Conservation (phyloP, 2,888 invertebrate species). For the Rhabditoides inermis region DNA sequence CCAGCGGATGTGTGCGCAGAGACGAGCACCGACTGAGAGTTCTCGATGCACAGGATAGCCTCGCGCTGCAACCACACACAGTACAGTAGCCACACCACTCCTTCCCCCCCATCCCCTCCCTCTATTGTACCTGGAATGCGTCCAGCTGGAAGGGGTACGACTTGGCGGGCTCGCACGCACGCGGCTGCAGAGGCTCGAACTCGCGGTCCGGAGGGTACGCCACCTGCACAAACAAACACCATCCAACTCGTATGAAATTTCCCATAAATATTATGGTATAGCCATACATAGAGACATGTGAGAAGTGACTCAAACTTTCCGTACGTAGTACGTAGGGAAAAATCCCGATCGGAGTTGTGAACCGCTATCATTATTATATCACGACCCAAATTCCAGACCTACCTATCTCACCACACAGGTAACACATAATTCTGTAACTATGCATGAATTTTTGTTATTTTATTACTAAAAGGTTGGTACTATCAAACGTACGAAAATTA, state of each 20-base stretch:
- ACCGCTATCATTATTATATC: background rate
- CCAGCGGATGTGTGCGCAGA: constrained; percentile 99
- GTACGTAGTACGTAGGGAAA: too few relatives aligned
- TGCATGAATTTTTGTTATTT: too few relatives aligned
- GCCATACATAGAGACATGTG: background rate
- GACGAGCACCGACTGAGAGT: constrained; percentile 92
- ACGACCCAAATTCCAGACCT: too few relatives aligned
- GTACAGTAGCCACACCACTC: too few relatives aligned
- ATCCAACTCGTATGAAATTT: background rate
- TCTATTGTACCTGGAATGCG: constrained; percentile 73
- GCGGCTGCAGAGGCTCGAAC: constrained; percentile 62
- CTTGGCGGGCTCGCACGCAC: constrained; percentile 72
- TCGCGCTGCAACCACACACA: constrained; percentile 69
- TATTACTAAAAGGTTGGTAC: too few relatives aligned
- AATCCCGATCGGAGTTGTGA: too few relatives aligned
- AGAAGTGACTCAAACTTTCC: too few relatives aligned
- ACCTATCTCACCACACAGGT: too few relatives aligned
- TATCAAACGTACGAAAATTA: too few relatives aligned
- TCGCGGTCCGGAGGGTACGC: constrained; percentile 80
- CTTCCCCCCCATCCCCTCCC: too few relatives aligned
- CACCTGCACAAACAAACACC: constrained; percentile 52
- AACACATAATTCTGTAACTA: too few relatives aligned
- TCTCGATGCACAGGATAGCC: constrained; percentile 72
- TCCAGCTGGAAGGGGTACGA: constrained; percentile 88
- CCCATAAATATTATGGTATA: background rate